phyloP scores from a whole-genome alignment of 2,113 vertebrate genomes.

The Forbesichthys papilliferus region DNA sequence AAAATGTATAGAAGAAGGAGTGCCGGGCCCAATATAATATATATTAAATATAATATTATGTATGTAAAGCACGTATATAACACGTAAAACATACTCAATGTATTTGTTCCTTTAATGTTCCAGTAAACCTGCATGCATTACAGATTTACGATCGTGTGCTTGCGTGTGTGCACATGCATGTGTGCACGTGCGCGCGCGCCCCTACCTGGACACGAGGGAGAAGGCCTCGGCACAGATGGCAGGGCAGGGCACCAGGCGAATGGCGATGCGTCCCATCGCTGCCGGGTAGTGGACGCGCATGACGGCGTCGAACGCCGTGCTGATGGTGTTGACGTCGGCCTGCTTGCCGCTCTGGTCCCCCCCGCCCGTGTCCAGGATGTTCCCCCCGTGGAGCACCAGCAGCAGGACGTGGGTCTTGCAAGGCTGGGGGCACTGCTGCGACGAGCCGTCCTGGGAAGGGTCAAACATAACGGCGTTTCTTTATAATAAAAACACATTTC shows the following conservation, averaged over 20 bases:
- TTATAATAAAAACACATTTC: neutral
- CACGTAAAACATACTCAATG: too few relatives aligned
- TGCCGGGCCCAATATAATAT: neutral
- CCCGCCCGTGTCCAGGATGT: conserved; percentile 94
- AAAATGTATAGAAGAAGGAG: too few relatives aligned
- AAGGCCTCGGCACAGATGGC: conserved; percentile 94
- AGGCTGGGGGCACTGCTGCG: conserved; percentile 80
- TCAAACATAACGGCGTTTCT: neutral
- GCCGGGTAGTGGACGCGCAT: conserved; percentile 95
- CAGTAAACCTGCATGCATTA: neutral
- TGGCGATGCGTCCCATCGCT: conserved; percentile 89
- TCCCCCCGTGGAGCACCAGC: conserved; percentile 93
- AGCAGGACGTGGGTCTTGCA: conserved; percentile 92
- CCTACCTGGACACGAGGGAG: conserved; percentile 92
- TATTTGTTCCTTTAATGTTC: neutral
- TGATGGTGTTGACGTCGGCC: conserved; percentile 93
- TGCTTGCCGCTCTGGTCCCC: conserved; percentile 96
- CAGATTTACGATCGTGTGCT: neutral
- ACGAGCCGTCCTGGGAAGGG: conserved; percentile 80
- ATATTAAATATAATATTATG: too few relatives aligned
- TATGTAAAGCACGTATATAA: too few relatives aligned
- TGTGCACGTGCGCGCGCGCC: conserved; percentile 27
- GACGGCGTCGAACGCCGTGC: conserved; percentile 88
- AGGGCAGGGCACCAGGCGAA: conserved; percentile 93
- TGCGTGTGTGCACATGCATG: conserved; percentile 1